phyloP scores from a whole-genome alignment of 2,888 invertebrate genomes.

The Luperina testacea region DNA sequence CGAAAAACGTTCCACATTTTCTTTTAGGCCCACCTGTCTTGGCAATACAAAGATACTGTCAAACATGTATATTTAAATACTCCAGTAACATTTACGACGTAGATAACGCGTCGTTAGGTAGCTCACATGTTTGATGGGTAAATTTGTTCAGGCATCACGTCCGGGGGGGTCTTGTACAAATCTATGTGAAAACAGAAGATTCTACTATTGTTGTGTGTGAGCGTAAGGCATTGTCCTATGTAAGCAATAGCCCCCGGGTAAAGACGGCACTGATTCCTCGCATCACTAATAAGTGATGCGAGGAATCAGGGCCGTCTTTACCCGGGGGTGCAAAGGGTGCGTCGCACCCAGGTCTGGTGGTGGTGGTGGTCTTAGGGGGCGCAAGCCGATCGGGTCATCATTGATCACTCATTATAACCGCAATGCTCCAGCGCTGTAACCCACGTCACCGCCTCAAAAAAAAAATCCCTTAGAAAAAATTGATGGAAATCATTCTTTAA shows the following conservation, averaged over 20 bases:
- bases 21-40: constrained; percentile 19
- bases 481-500: too few species aligned
- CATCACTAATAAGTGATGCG: neutral
- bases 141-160: constrained; percentile 45
- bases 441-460: too few species aligned
- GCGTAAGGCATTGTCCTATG: constrained; percentile 10
- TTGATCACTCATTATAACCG: too few species aligned
- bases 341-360: too few species aligned
- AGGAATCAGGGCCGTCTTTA: neutral
- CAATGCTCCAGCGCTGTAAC: too few species aligned
- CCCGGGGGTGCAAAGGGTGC: too few species aligned
- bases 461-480: too few species aligned
- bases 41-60: constrained; percentile 25
- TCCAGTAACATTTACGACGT: constrained; percentile 32
- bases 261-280: too few species aligned
- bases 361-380: too few species aligned
- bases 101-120: constrained; percentile 46
- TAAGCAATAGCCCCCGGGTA: too few species aligned
- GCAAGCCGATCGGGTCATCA: too few species aligned
- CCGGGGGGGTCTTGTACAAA: constrained; percentile 56
- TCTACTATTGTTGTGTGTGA: constrained; percentile 18
- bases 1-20: constrained; percentile 29
- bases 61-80: constrained; percentile 43
- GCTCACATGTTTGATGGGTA: constrained; percentile 39
- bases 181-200: constrained; percentile 30